A percentile compares a stretch with the other conserved stretches of the same genome.
Evolutionary conservation across 1,140 invertebrate genomes (phyloP).

Genomic region (Drosophila nasuta): DNA sequence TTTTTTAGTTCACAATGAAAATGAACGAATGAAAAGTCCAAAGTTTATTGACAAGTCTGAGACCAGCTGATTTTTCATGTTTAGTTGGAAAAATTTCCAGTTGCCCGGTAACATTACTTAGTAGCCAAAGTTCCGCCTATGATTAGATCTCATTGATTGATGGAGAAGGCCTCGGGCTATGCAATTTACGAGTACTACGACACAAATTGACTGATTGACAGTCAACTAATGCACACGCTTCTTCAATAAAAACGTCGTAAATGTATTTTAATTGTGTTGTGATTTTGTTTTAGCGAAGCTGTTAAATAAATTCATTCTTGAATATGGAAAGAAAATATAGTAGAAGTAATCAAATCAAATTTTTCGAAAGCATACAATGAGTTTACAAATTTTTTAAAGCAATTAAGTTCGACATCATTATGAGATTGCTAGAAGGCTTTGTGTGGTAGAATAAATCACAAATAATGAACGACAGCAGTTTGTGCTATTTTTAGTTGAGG

Average conservation of each 20-base stretch:
- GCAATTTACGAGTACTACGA: conserved; percentile 19
- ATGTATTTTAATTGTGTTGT: conserved; percentile 7
- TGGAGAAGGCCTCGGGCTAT: conserved; percentile 5
- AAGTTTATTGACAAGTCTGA: conserved; percentile 33
- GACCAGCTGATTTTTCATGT: conserved; percentile 18
- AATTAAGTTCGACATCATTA: conserved; percentile 3
- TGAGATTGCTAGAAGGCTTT: neutral
- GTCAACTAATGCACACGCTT: conserved; percentile 31
- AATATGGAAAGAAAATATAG: neutral
- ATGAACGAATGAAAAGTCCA: conserved; percentile 30
- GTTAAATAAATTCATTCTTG: neutral
- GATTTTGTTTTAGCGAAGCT: neutral
- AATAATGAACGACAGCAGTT: neutral
- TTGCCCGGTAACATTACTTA: conserved; percentile 2
- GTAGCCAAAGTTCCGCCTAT: conserved; percentile 3
- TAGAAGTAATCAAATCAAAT: neutral
- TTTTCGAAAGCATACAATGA: neutral
- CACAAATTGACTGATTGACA: conserved; percentile 34
- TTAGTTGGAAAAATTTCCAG: conserved; percentile 7
- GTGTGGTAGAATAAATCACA: neutral
- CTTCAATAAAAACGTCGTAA: conserved; percentile 3
- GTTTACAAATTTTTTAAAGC: neutral
- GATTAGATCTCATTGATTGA: conserved; percentile 44
- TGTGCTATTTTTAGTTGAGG: conserved; percentile 1
- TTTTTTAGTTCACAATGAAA: conserved; percentile 41